Evolutionary conservation across 2,888 invertebrate genomes (phyloP).

Genomic region (Eupsilia transversa): DNA sequence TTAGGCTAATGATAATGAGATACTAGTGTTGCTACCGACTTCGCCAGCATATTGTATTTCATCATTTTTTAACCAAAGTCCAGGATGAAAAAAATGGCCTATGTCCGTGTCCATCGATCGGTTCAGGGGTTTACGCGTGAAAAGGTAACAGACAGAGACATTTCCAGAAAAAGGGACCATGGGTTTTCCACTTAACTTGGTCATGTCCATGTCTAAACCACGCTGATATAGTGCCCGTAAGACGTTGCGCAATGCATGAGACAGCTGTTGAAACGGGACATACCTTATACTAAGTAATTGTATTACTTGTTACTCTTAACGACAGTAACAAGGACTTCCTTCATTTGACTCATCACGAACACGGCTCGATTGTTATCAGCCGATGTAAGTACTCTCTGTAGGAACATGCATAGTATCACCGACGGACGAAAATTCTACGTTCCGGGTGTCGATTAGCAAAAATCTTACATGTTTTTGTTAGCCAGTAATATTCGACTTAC

Average conservation of each 20-base stretch:
- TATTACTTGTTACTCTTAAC: slow-evolving; percentile 2
- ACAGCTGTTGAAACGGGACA: slow-evolving; percentile 1
- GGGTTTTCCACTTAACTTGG: too few relatives aligned
- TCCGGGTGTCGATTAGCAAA: too few relatives aligned
- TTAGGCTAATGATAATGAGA: neutral
- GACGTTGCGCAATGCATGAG: neutral
- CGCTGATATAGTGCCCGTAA: too few relatives aligned
- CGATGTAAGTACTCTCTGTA: neutral
- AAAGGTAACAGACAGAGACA: too few relatives aligned
- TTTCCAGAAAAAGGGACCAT: too few relatives aligned
- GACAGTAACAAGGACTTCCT: slow-evolving; percentile 7
- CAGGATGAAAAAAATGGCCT: too few relatives aligned
- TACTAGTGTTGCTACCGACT: neutral
- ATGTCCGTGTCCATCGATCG: too few relatives aligned
- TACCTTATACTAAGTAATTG: neutral
- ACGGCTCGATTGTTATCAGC: neutral
- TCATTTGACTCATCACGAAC: neutral
- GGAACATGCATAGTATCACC: neutral
- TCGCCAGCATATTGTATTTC: neutral
- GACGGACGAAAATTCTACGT: neutral
- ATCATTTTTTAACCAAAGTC: too few relatives aligned
- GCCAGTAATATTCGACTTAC: too few relatives aligned
- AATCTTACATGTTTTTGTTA: too few relatives aligned
- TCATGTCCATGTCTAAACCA: too few relatives aligned
- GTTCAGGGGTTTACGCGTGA: too few relatives aligned